Base-by-base conservation (phyloP, 2,888 invertebrate genomes). In the Auanema freiburgensis region DNA sequence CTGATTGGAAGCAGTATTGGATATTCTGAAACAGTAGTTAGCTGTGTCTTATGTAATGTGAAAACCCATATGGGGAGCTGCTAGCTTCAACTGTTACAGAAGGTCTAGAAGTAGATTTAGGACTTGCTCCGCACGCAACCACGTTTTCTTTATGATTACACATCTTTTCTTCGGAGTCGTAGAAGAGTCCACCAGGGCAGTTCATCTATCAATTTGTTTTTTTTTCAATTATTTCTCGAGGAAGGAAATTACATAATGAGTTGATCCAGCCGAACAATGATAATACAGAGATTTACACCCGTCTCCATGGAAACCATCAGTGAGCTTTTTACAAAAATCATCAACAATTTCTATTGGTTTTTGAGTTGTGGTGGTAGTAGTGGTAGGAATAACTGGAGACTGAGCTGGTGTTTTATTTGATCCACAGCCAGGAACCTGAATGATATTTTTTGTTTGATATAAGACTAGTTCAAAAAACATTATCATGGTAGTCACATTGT, bases 101-200 rank as follows among this genome's bases (percentile, higher is more conserved):
- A 33, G 53, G 49, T 11, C 40, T 18, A 5, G 69, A 63, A 41
- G 66, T 44, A 16, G 60, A 53, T 51, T 55, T 21, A n/a, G 24
- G 44, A n/a, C 58, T 56, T 21, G 40, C 76, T 42, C 70, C 72
- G 44, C 79, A 79, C 3, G 63, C 76, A 23, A 62, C 61, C 8
- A 79, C 66, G 14, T 69, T 56, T 4, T 72, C 67, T 51, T 52
- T 54, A 41, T 60, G 54, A 44, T 77, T 69, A 60, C 80, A 80
- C 12, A 23, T 18, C 12, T 62, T 42, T 43, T 42, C 54, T 24
- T 63, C 46, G 6, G 65, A 10, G 46, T 72, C 65, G 66, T 69
- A 80, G 57, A 65, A 63, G n/a, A 74, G 59, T 43, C 75, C 78
- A 12, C 58, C 43, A 8, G 72, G 78, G 49, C 80, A 80, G 12